Base-by-base conservation (phyloP, 2,888 invertebrate genomes). In the Noctua janthina region DNA sequence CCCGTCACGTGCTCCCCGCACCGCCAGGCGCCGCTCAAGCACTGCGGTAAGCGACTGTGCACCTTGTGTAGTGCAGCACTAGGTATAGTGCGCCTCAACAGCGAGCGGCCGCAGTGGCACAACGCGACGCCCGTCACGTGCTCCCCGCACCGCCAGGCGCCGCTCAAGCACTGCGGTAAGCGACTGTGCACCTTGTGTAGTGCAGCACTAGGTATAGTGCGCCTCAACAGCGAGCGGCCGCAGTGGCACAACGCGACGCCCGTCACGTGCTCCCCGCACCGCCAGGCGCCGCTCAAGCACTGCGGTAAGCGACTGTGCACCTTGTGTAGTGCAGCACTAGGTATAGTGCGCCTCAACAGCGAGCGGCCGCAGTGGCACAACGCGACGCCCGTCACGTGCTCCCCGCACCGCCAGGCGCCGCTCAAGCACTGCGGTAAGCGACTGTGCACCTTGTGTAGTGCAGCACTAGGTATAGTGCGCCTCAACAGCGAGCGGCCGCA, bases 211-310 rank as follows among this genome's bases (percentile, higher is more conserved):
- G 23, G 39, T 67, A 23, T 39, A 54, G 54, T 54, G 54, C 54
- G 49, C 49, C 49, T 51, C 15, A 51, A 51, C 49, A 79, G 86
- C 0, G 98, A 97, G 77, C 97, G 98, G 5, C 98, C 98, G 90
- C 97, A 97, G 43, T 99, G 99, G 99, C 98, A 98, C 90, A 98
- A 99, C 93, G 98, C 98, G 13, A 98, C 98, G 0, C 98, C 99
- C 0, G 97, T 97, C 82, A 94, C 96, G 4, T 91, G 98, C 96
- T 90, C 95, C 92, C 87, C 98, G 95, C 95, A 97, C 94, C 89
- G 95, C 76, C 87, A 95, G 0, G 95, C 97, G 78, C 95, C 97
- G 1, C 95, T 98, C 92, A 97, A 97, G 89, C 98, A 97, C 91
- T 96, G 96, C 89, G 96, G 96, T 96, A 66, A 85, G 87, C 49